These are phyloP conservation scores for Philereme vetulata DNA, from an alignment of 2,888 invertebrate species.

Conservation along the genomic window DNA sequence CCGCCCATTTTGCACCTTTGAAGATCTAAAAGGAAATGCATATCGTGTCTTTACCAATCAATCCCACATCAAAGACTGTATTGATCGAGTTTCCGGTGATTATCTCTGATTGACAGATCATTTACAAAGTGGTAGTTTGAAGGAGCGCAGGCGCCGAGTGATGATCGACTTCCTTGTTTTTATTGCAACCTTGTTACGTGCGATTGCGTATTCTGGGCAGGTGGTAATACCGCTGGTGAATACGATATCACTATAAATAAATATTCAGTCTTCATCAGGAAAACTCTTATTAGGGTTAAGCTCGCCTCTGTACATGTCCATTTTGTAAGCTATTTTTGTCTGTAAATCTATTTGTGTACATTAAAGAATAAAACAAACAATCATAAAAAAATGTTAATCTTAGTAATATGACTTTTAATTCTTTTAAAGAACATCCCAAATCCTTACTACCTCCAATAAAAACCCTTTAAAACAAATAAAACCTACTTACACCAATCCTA, in stretches of 20 bases:
- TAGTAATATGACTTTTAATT: too few relatives aligned
- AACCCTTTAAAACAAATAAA: too few relatives aligned
- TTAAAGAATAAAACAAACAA: too few relatives aligned
- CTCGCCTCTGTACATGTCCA: too few relatives aligned
- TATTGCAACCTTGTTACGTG: constrained; percentile 36
- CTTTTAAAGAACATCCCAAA: too few relatives aligned
- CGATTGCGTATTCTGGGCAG: constrained; percentile 32
- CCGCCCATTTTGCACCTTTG: constrained; percentile 46
- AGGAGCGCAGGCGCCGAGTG: constrained; percentile 18
- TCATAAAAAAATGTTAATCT: background rate
- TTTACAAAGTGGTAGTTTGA: constrained; percentile 26
- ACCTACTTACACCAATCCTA: too few relatives aligned
- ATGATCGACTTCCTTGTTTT: constrained; percentile 38
- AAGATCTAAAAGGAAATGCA: constrained; percentile 55
- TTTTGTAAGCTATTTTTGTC: too few relatives aligned
- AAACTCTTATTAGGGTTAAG: too few relatives aligned
- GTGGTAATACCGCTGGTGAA: constrained; percentile 33
- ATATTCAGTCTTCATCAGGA: constrained; percentile 16
- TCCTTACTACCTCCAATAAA: too few relatives aligned
- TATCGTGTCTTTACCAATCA: constrained; percentile 49
- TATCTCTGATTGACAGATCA: constrained; percentile 43
- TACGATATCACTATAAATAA: constrained; percentile 28
- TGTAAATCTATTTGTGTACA: too few relatives aligned
- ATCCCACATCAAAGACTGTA: constrained; percentile 39
- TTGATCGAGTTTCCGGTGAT: constrained; percentile 58